A percentile compares a stretch with the other conserved stretches of the same genome.
These are phyloP conservation scores for Florisuga fusca DNA, from an alignment of 2,797 vertebrate genomes.

Conservation along the genomic window DNA sequence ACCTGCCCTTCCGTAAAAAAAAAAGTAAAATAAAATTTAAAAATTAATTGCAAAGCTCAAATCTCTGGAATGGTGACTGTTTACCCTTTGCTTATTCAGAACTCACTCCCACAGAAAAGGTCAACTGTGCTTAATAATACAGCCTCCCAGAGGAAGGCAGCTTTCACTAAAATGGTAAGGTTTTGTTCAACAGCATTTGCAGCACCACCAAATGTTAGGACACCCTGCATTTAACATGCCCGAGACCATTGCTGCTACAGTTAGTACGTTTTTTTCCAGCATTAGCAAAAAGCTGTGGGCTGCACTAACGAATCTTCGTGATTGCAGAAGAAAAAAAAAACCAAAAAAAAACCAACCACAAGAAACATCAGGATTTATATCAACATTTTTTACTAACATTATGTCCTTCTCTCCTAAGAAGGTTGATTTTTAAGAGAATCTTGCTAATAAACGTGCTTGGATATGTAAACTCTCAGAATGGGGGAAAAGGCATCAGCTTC, in stretches of 20 bases:
- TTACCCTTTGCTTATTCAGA: conserved; percentile 6
- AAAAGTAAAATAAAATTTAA: background rate
- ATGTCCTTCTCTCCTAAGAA: background rate
- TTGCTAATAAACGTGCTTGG: background rate
- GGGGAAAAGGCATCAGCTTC: background rate
- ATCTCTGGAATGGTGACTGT: background rate
- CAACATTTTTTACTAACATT: background rate
- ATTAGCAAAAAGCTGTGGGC: background rate
- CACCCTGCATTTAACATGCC: background rate
- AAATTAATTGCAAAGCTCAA: background rate
- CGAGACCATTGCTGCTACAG: background rate
- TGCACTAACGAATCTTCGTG: background rate
- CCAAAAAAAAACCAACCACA: background rate
- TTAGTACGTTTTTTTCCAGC: background rate
- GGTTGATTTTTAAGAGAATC: background rate
- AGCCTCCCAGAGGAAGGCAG: conserved; percentile 5
- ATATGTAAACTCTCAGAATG: conserved; percentile 15
- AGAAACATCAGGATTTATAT: background rate
- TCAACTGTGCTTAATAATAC: conserved; percentile 10
- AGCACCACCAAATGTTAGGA: background rate
- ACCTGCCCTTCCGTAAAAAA: background rate
- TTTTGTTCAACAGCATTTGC: background rate
- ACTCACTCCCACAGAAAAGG: background rate
- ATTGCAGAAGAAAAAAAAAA: background rate
- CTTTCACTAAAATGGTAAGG: background rate